These are phyloP conservation scores for Maccullochella peelii DNA, from an alignment of 2,113 vertebrate genomes.

Conservation along the genomic window DNA sequence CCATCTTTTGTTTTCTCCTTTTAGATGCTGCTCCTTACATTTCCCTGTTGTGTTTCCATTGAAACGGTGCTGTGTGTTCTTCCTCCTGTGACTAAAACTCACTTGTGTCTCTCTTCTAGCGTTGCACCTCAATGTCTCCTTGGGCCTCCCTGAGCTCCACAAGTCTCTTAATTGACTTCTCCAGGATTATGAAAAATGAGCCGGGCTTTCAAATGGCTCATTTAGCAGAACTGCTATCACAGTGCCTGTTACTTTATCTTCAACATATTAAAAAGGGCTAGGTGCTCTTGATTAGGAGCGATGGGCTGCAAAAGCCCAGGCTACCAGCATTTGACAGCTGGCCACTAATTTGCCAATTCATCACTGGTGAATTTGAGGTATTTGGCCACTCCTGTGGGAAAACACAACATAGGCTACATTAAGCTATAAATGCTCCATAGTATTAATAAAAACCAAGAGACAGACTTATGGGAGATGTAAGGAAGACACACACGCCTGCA, in stretches of 20 bases:
- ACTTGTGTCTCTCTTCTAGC: slow-evolving; percentile 28
- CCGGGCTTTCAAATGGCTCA: slow-evolving; percentile 70
- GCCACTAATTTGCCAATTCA: slow-evolving; percentile 68
- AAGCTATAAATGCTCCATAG: slow-evolving; percentile 28
- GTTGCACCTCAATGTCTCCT: slow-evolving; percentile 57
- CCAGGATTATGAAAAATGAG: slow-evolving; percentile 77
- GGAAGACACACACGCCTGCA: background rate
- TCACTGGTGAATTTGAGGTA: slow-evolving; percentile 64
- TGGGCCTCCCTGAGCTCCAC: slow-evolving; percentile 46
- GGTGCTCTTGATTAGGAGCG: slow-evolving; percentile 72
- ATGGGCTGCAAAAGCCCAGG: slow-evolving; percentile 59
- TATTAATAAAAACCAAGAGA: slow-evolving; percentile 11
- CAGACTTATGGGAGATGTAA: background rate
- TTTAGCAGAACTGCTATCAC: slow-evolving; percentile 69
- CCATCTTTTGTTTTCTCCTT: slow-evolving; percentile 49
- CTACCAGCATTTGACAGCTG: slow-evolving; percentile 57
- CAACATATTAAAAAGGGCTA: slow-evolving; percentile 64
- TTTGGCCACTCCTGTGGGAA: slow-evolving; percentile 41
- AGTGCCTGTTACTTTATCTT: slow-evolving; percentile 70
- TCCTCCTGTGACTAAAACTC: slow-evolving; percentile 40
- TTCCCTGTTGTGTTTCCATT: slow-evolving; percentile 25
- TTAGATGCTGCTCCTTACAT: slow-evolving; percentile 22
- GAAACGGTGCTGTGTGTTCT: slow-evolving; percentile 39
- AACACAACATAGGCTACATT: slow-evolving; percentile 43
- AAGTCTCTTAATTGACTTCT: slow-evolving; percentile 74